These are phyloP conservation scores for Conus ventricosus DNA, from an alignment of 1,140 invertebrate genomes.

Conservation along the genomic window DNA sequence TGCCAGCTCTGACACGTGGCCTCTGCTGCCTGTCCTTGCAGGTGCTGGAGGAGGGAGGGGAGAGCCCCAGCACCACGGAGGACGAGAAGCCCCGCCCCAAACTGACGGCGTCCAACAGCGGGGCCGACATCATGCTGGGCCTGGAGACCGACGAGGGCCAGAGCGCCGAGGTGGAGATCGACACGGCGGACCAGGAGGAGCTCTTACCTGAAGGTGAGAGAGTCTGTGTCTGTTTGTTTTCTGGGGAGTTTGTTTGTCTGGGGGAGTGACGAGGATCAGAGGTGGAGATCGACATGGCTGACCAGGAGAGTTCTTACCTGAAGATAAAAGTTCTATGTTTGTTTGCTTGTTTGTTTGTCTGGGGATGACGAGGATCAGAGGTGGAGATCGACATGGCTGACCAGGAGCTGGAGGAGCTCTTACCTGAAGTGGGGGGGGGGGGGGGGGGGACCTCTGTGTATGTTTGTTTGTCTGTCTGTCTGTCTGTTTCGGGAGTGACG, in stretches of 20 bases:
- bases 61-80: conserved; percentile 6
- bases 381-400: conserved; percentile 56
- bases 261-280: not conserved
- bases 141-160: conserved; percentile 58
- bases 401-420: conserved; percentile 47
- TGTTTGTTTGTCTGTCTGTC: too few relatives aligned
- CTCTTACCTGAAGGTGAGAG: conserved; percentile 41
- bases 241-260: too few relatives aligned
- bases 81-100: conserved; percentile 28
- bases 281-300: conserved; percentile 59
- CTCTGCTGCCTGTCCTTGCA: not conserved
- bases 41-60: not conserved
- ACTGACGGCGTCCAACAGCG: conserved; percentile 51
- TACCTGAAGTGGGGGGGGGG: conserved; percentile 30
- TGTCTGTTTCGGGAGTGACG: conserved; percentile 52
- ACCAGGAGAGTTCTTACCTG: conserved; percentile 49
- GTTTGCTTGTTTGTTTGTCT: not conserved
- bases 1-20: too few relatives aligned
- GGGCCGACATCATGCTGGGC: conserved; percentile 55
- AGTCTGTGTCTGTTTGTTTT: too few relatives aligned
- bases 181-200: conserved; percentile 55
- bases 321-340: conserved; percentile 29
- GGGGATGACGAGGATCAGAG: conserved; percentile 46
- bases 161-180: conserved; percentile 59
- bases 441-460: too few relatives aligned